phyloP scores from a whole-genome alignment of 2,113 vertebrate genomes.

The Pantherophis guttatus region DNA sequence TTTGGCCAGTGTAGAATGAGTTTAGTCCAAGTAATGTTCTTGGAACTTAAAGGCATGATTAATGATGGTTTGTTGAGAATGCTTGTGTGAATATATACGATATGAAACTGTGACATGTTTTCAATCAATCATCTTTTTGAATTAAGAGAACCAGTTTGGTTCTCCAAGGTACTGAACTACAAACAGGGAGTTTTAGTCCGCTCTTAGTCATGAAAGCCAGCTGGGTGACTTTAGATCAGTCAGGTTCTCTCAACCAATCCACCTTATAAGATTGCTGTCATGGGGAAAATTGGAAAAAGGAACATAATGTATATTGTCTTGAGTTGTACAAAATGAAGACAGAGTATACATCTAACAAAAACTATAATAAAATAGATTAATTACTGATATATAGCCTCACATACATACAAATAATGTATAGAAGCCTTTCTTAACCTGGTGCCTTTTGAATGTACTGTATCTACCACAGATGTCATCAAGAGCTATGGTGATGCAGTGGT shows the following conservation, averaged over 20 bases:
- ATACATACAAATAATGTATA: neutral
- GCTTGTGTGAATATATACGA: neutral
- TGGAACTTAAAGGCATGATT: neutral
- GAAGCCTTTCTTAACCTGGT: neutral
- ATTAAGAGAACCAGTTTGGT: neutral
- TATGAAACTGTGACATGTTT: neutral
- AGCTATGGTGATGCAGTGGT: too few species aligned
- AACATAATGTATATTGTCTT: neutral
- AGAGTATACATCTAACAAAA: neutral
- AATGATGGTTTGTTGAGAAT: neutral
- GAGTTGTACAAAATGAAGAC: neutral
- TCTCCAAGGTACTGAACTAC: neutral
- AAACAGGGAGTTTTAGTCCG: neutral
- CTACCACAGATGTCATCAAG: neutral
- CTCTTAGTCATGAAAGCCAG: neutral
- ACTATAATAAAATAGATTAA: neutral
- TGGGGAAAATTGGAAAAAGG: neutral
- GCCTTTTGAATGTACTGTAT: neutral
- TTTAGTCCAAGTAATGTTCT: neutral
- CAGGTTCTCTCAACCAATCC: neutral
- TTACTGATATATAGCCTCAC: neutral
- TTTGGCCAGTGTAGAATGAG: neutral
- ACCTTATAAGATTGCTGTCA: neutral
- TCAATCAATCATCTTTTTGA: neutral
- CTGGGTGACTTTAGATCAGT: neutral